Conservation (phyloP, 2,888 invertebrate genomes). For the Platypus cylindrus region DNA sequence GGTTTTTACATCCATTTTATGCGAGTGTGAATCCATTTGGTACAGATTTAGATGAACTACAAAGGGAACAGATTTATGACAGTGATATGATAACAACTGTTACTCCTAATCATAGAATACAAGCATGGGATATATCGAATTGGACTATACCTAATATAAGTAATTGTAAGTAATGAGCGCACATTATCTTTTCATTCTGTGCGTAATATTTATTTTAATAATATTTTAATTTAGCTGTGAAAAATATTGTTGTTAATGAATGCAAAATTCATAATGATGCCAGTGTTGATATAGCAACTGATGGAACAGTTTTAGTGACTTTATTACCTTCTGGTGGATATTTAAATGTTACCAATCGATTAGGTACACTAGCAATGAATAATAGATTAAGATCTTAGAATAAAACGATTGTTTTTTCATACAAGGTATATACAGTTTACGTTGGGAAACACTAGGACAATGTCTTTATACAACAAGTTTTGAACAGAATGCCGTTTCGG, state of each 20-base stretch:
- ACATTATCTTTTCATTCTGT: too few relatives aligned
- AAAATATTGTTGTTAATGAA: conserved; percentile 65
- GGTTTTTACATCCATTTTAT: conserved; percentile 38
- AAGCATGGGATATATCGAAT: conserved; percentile 71
- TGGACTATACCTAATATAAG: conserved; percentile 60
- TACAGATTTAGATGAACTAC: conserved; percentile 31
- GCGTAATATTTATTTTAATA: not conserved
- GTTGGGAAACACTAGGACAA: conserved; percentile 61
- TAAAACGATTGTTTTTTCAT: conserved; percentile 1
- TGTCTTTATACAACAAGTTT: conserved; percentile 65
- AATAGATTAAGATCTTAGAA: not conserved
- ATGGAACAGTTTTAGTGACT: conserved; percentile 64
- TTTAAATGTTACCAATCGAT: conserved; percentile 54
- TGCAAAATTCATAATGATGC: conserved; percentile 82
- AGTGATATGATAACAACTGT: conserved; percentile 40
- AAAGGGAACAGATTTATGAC: conserved; percentile 32
- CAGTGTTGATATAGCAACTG: conserved; percentile 70
- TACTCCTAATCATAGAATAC: conserved; percentile 63
- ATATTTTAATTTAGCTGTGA: conserved; percentile 40
- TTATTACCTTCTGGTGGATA: conserved; percentile 58
- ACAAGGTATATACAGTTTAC: conserved; percentile 62
- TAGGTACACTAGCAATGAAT: conserved; percentile 42
- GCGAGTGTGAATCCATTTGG: conserved; percentile 35
- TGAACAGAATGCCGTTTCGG: conserved; percentile 70
- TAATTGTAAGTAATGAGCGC: conserved; percentile 51